These are phyloP conservation scores for Henricia sp. DNA, from an alignment of 53 echinoderm and acorn worm species.

Conservation along the genomic window DNA sequence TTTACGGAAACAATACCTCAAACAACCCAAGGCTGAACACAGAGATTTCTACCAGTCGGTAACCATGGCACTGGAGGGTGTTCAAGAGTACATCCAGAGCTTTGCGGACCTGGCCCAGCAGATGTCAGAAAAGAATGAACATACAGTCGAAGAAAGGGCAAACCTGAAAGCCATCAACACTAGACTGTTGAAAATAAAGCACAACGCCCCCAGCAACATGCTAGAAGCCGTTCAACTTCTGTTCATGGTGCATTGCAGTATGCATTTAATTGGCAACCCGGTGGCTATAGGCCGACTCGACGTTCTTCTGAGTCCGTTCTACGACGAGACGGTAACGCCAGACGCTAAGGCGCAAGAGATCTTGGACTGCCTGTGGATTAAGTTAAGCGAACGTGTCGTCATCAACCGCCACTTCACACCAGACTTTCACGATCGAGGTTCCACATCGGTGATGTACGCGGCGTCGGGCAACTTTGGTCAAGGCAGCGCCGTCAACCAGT, in stretches of 20 bases:
- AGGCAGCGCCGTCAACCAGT: slow-evolving; percentile 25
- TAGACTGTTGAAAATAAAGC: slow-evolving; percentile 1
- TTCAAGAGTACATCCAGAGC: slow-evolving; percentile 4
- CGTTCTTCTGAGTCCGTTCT: slow-evolving; percentile 10
- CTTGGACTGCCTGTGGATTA: slow-evolving; percentile 26
- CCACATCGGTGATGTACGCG: slow-evolving; percentile 13
- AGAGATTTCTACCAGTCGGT: slow-evolving; percentile 27
- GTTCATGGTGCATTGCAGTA: slow-evolving; percentile 2
- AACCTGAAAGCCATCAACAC: background rate
- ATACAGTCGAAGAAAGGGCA: background rate
- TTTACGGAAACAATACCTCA: background rate
- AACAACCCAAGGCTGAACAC: too few species aligned
- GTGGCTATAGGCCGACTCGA: slow-evolving; percentile 12
- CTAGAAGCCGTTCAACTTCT: slow-evolving; percentile 7
- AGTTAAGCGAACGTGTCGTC: slow-evolving; percentile 1
- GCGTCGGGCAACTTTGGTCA: slow-evolving; percentile 10
- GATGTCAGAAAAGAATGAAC: background rate
- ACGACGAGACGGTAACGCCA: slow-evolving; percentile 2
- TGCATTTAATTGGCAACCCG: slow-evolving; percentile 22
- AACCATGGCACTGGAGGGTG: slow-evolving; percentile 12
- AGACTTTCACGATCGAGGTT: background rate
- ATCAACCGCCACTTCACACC: slow-evolving; percentile 6
- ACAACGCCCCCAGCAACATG: slow-evolving; percentile 1
- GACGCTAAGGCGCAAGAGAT: slow-evolving; percentile 16
- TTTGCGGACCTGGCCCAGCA: slow-evolving; percentile 20